These are phyloP conservation scores for Pithys albifrons DNA, from an alignment of 2,113 vertebrate species.

Conservation along the genomic window DNA sequence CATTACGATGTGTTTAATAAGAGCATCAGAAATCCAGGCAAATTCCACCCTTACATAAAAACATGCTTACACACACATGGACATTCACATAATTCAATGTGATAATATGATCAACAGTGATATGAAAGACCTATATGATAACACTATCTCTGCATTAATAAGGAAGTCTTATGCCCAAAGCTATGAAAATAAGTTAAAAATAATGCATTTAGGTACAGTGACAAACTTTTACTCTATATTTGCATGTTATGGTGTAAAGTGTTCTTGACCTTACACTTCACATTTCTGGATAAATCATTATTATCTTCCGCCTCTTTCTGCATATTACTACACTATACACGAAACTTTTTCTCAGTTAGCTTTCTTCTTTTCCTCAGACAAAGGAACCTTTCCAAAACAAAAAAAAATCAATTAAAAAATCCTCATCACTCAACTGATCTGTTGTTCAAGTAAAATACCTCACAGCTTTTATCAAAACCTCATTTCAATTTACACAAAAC, in stretches of 20 bases:
- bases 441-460: neutral
- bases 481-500: neutral
- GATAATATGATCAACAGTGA: neutral
- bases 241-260: neutral
- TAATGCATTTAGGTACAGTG: neutral
- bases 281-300: neutral
- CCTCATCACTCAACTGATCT: fast-evolving
- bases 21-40: neutral
- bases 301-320: neutral
- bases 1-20: neutral
- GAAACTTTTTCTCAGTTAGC: neutral
- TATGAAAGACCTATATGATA: neutral
- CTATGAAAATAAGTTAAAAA: neutral
- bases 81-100: neutral
- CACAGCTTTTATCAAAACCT: neutral
- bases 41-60: neutral
- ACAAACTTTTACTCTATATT: neutral
- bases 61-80: neutral
- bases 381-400: neutral
- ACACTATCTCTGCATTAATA: neutral
- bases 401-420: neutral
- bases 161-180: neutral
- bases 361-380: neutral
- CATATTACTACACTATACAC: neutral
- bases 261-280: neutral